Base-by-base conservation (phyloP, 2,888 invertebrate species). In the Synergus gifuensis region DNA sequence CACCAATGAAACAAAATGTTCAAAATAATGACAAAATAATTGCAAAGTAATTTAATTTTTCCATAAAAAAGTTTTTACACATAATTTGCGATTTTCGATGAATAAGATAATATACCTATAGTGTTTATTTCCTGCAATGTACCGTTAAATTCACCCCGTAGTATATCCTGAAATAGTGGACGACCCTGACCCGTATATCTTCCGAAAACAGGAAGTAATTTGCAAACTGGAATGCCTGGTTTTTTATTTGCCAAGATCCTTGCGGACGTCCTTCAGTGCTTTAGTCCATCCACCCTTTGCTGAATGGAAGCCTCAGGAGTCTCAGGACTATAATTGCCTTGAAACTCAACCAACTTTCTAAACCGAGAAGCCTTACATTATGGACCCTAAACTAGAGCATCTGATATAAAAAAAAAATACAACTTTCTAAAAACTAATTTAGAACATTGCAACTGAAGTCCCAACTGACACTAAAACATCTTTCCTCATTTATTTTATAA, bases 111-210 rank as follows among this genome's bases (percentile, higher is more conserved):
- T 60, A 60, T 60, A 60, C 18, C 60, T 60, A 60, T 60, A 22
- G 60, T 60, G 60, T 60, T 60, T 60, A 60, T 60, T 60, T 60
- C 22, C 60, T 60, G 60, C 22, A 60, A 12, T 60, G 60, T 60
- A 60, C 60, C 60, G 60, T 60, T 60, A 49, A 42, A 42, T 42
- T 49, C 60, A 60, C 60, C 60, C 60, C 60, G 12, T 60, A 22
- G 60, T 22, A 60, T 8, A 60, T 60, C 60, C 60, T 60, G 60
- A 60, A 60, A 60, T 60, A 60, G 12, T 22, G 11, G 60, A 22
- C 60, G 60, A 60, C 60, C 60, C 60, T 60, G 60, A 60, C 60
- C 60, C 60, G 60, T 60, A 60, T 60, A 60, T 60, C 60, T 22
- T 60, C 60, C n/a, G 60, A 60, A 22, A 60, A 22, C 60, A 60